Evolutionary conservation across 2,888 invertebrate species (phyloP), one percentile per base, ranked within the genome.

Genomic region (Syritta pipiens): DNA sequence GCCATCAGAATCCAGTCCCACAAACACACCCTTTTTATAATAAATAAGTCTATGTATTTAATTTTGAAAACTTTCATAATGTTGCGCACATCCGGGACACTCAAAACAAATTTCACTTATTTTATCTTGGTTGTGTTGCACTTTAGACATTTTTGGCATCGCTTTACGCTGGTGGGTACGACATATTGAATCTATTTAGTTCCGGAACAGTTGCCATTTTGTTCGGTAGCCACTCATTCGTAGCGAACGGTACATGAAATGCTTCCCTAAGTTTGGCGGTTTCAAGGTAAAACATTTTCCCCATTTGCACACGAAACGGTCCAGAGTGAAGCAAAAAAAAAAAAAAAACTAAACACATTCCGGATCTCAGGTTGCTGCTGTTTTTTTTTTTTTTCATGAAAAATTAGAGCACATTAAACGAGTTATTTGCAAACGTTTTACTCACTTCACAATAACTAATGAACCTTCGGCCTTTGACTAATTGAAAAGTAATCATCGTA

Each of bases 191-290:
- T 46, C 14, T 40, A 62, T 62, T 40, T 48, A 7, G 62, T 63
- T 71, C 71, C 62, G 71, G 62, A 55, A 49, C 48, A 55, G 37
- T 62, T 63, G 55, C 48, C 24, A 68, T 48, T 59, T 49, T 68
- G 48, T 59, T 48, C 37, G 40, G 40, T 22, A 12, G 37, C 37
- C 30, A 40, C 37, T 48, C 53, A 51, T 51, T 51, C 30, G 22
- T 35, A 68, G 22, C 42, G 42, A 57, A 30, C 10, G n/a, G 12
- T 12, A 19, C 48, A 40, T 37, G 26, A 30, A 42, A 28, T 32
- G 30, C n/a, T 53, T 51, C 17, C 32, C 51, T 32, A 14, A 12
- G 51, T 63, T 63, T 35, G 37, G 51, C 12, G 20, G 12, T 6
- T 49, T 40, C 40, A 62, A 62, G 28, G 30, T 17, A 12, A 51